These are phyloP conservation scores for Nyctibius bracteatus DNA, from an alignment of 2,113 vertebrate species.

Conservation along the genomic window DNA sequence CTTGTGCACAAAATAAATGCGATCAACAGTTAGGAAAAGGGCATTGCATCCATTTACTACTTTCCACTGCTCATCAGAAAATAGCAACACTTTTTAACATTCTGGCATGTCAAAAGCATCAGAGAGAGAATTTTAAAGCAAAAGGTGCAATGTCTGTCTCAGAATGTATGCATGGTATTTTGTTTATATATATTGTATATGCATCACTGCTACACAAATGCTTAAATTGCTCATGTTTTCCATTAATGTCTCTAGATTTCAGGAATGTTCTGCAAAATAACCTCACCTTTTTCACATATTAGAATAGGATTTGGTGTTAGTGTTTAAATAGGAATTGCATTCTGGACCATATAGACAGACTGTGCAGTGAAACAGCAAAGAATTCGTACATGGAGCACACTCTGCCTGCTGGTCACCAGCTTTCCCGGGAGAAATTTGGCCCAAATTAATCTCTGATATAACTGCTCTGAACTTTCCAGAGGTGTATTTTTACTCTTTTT, in stretches of 20 bases:
- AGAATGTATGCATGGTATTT: neutral
- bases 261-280: neutral
- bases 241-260: neutral
- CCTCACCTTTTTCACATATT: neutral
- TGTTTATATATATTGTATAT: neutral
- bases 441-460: neutral
- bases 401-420: neutral
- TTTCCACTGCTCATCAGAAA: neutral
- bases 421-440: neutral
- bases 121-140: neutral
- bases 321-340: neutral
- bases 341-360: neutral
- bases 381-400: accelerated
- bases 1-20: slow-evolving; percentile 27
- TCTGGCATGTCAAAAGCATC: neutral
- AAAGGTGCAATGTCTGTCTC: neutral
- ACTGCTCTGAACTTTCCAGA: neutral
- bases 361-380: neutral
- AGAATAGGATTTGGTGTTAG: neutral
- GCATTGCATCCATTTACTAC: neutral
- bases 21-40: neutral
- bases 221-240: neutral
- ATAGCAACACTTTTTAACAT: neutral
- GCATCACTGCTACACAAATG: neutral
- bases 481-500: neutral